Conservation (phyloP, 2,797 vertebrate species). For the Poeciliopsis presidionis region DNA sequence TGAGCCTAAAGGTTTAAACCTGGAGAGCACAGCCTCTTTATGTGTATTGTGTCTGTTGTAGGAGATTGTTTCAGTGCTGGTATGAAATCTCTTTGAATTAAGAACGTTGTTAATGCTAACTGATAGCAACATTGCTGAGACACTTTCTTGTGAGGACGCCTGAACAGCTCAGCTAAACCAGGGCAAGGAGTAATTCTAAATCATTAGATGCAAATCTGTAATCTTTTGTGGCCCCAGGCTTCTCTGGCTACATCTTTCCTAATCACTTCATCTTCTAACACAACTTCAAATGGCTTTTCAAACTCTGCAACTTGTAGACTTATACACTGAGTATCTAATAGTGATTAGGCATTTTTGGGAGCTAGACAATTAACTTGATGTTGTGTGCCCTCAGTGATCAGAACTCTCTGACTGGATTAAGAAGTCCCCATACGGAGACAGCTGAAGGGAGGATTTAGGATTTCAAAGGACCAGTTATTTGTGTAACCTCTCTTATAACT, state of each 20-base stretch:
- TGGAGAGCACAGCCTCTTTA: background rate
- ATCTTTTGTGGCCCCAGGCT: constrained; percentile 72
- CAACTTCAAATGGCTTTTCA: constrained; percentile 74
- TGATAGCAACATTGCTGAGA: background rate
- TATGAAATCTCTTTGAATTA: background rate
- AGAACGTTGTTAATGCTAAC: background rate
- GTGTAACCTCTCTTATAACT: constrained; percentile 61
- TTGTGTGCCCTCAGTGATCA: constrained; percentile 68
- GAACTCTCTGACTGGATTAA: constrained; percentile 74
- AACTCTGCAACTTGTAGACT: constrained; percentile 52
- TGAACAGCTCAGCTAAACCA: background rate
- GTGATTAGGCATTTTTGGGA: constrained; percentile 81
- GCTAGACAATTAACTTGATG: constrained; percentile 81
- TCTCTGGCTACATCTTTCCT: constrained; percentile 67
- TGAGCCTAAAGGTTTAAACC: background rate
- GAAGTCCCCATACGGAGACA: constrained; percentile 59
- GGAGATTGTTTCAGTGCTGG: background rate
- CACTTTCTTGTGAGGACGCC: background rate
- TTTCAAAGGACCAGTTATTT: constrained; percentile 76
- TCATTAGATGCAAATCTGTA: constrained; percentile 77
- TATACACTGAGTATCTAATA: constrained; percentile 77
- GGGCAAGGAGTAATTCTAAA: constrained; percentile 50
- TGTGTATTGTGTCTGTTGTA: background rate
- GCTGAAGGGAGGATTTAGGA: constrained; percentile 67
- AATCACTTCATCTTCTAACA: constrained; percentile 80